Base-by-base conservation (phyloP, 2,888 invertebrate species). In the Blastobasis adustella region DNA sequence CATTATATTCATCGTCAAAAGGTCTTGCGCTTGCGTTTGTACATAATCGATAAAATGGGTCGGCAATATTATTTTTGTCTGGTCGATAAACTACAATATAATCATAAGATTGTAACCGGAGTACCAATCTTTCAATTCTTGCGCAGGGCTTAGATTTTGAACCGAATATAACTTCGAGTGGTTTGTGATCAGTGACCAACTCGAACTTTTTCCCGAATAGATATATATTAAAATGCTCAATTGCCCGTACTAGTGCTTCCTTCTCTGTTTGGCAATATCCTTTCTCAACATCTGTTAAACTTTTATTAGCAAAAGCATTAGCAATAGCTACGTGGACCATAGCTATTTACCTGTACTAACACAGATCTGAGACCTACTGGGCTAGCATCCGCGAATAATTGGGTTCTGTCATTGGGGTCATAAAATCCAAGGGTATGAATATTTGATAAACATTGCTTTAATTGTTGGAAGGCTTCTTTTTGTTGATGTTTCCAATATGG, bases 191-290 rank as follows among this genome's bases (percentile, higher is more conserved):
- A 23, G 23, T 23, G 23, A 23, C 23, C 23, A 23, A 23, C 23
- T 23, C 23, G 23, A 23, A 23, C 23, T 23, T 23, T 23, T 23
- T 23, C 23, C 23, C 23, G 23, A 23, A 23, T 23, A 23, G 23
- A 23, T 23, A 23, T 23, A 23, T 23, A 23, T 23, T 23, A 23
- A 23, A 23, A 23, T 23, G 23, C 23, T 23, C 23, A 23, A 23
- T 23, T 23, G 23, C 23, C 23, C 23, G 37, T 0, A 57, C 57
- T 2, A 59, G 37, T 1, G 62, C 63, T 45, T 61, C 61, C 37
- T 64, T 64, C 43, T 65, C 63, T 0, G 64, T 62, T 40, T 63
- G 63, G 36, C 59, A 58, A 45, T 63, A 61, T 5, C 59, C 42
- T 8, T 48, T 46, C 53, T 63, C 61, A 23, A 47, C 47, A 1